Conservation (phyloP, 2,113 vertebrate genomes). For the Phalacrocorax carbo region DNA sequence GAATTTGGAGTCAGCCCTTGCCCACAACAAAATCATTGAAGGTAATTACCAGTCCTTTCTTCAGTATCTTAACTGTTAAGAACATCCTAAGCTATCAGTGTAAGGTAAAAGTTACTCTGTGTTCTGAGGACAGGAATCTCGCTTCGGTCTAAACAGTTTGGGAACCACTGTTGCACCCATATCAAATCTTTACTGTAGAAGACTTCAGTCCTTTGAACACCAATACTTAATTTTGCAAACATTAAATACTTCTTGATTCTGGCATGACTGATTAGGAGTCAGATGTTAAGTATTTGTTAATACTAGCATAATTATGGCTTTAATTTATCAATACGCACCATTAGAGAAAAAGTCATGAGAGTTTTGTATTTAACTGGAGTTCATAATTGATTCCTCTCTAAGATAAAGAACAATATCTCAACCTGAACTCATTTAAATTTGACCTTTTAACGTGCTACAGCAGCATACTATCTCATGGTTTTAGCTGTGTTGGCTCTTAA, state of each 20-base stretch:
- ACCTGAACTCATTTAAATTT: conserved; percentile 58
- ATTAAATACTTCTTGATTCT: neutral
- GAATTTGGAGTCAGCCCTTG: neutral
- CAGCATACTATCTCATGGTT: conserved; percentile 41
- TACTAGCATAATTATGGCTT: neutral
- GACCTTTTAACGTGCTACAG: conserved; percentile 67
- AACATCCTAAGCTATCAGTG: neutral
- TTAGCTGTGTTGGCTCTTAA: conserved; percentile 51
- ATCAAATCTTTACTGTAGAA: neutral
- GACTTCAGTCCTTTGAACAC: neutral
- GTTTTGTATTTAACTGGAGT: neutral
- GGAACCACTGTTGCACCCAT: neutral
- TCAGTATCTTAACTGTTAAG: neutral
- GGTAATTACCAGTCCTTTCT: neutral
- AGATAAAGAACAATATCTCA: conserved; percentile 50
- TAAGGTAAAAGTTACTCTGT: neutral
- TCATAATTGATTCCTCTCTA: conserved; percentile 17
- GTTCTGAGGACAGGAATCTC: neutral
- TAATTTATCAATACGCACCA: neutral
- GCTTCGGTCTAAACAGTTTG: neutral
- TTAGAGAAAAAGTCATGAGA: neutral
- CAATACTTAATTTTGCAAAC: neutral
- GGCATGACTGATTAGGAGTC: neutral
- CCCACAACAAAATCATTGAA: neutral
- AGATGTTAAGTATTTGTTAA: conserved; percentile 15